A percentile compares a stretch with the other conserved stretches of the same genome.
These are phyloP conservation scores for Equus quagga DNA, from an alignment of 2,113 vertebrate species.

Conservation along the genomic window DNA sequence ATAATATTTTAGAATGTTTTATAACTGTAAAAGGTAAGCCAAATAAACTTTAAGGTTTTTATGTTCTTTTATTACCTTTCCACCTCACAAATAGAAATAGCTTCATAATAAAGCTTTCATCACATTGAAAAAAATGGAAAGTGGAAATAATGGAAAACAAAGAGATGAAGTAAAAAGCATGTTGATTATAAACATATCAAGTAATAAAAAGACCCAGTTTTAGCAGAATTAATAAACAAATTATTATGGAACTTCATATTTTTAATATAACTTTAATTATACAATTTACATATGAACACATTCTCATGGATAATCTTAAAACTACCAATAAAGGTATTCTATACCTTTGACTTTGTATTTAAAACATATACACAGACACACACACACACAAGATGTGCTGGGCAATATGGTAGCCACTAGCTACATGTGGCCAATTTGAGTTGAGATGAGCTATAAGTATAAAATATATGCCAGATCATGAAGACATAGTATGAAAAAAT, in stretches of 20 bases:
- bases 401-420: neutral
- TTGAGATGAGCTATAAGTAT: neutral
- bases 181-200: constrained; percentile 39
- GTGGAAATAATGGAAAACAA: constrained; percentile 64
- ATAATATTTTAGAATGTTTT: constrained; percentile 48
- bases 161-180: constrained; percentile 39
- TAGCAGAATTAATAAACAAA: constrained; percentile 28
- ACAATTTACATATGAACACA: neutral
- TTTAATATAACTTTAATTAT: constrained; percentile 26
- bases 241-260: neutral
- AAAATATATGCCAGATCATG: neutral
- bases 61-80: neutral
- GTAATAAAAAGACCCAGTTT: constrained; percentile 20
- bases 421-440: neutral
- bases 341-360: neutral
- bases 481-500: neutral
- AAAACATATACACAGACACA: neutral
- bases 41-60: neutral
- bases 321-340: neutral
- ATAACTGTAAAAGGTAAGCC: constrained; percentile 27
- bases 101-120: constrained; percentile 61
- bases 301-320: constrained; percentile 36
- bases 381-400: neutral
- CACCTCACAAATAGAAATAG: neutral
- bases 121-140: constrained; percentile 13